phyloP scores from a whole-genome alignment of 2,113 vertebrate species.

The Gymnorhina tibicen region DNA sequence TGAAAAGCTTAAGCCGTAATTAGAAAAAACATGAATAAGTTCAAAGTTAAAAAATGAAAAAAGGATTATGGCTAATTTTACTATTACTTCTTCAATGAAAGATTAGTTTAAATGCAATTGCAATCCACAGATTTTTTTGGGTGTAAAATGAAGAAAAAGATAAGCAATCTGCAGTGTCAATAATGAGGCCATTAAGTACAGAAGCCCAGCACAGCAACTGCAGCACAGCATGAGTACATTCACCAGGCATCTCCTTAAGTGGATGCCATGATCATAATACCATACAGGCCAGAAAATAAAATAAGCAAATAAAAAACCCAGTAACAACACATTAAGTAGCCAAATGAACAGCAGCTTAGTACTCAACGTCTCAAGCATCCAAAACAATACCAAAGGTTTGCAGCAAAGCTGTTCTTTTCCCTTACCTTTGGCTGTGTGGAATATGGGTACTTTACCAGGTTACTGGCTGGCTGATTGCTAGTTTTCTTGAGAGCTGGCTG shows the following conservation, averaged over 20 bases:
- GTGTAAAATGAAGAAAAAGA: neutral
- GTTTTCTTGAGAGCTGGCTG: constrained; percentile 47
- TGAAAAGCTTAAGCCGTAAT: neutral
- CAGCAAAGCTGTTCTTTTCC: constrained; percentile 1
- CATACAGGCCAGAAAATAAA: constrained; percentile 39
- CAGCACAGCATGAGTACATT: neutral
- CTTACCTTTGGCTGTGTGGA: constrained; percentile 56
- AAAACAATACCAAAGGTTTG: constrained; percentile 32
- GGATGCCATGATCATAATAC: neutral
- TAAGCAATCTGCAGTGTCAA: neutral
- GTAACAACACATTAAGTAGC: constrained; percentile 1
- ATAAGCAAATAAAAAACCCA: neutral
- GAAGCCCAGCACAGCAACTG: constrained; percentile 20
- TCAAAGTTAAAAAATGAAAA: neutral
- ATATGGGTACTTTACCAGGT: constrained; percentile 15
- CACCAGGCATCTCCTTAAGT: neutral
- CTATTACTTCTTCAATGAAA: neutral
- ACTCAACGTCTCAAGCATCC: constrained; percentile 10
- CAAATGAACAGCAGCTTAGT: constrained; percentile 9
- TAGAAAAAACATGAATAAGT: neutral
- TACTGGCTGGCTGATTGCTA: constrained; percentile 50
- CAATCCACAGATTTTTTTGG: neutral
- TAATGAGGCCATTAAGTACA: neutral
- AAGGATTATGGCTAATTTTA: neutral
- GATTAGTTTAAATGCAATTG: neutral